phyloP scores from a whole-genome alignment of 2,888 invertebrate species.

The Baronia brevicornis region DNA sequence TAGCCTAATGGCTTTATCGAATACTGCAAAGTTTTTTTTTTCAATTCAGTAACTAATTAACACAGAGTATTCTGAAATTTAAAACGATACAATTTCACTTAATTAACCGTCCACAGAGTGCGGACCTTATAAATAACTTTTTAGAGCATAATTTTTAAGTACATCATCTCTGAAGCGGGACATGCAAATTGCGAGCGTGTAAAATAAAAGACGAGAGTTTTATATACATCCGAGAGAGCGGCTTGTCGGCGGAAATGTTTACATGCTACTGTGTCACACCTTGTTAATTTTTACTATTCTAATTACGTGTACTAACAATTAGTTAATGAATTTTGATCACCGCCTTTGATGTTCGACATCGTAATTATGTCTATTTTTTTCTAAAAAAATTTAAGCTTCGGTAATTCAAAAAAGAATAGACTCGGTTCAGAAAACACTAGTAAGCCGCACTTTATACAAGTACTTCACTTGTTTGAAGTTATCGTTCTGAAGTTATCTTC shows the following conservation, averaged over 20 bases:
- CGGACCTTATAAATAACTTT: constrained; percentile 59
- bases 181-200: constrained; percentile 67
- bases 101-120: constrained; percentile 45
- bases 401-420: too few species aligned
- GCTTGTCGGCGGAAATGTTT: constrained; percentile 30
- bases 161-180: constrained; percentile 67
- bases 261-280: constrained; percentile 29
- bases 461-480: too few species aligned
- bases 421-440: too few species aligned
- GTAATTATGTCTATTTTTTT: too few species aligned
- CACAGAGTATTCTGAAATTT: constrained; percentile 20
- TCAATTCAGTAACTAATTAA: constrained; percentile 18
- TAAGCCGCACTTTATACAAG: too few species aligned
- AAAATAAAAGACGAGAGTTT: constrained; percentile 71
- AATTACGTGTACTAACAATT: constrained; percentile 18
- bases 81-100: constrained; percentile 25
- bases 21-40: too few species aligned
- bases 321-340: constrained; percentile 8
- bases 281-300: constrained; percentile 24
- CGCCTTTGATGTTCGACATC: not conserved
- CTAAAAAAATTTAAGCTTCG: too few species aligned
- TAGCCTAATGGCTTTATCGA: too few species aligned
- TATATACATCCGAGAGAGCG: constrained; percentile 55
- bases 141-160: constrained; percentile 59
- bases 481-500: too few species aligned